These are phyloP conservation scores for Tinea trinotella DNA, from an alignment of 2,888 invertebrate genomes.

Conservation along the genomic window DNA sequence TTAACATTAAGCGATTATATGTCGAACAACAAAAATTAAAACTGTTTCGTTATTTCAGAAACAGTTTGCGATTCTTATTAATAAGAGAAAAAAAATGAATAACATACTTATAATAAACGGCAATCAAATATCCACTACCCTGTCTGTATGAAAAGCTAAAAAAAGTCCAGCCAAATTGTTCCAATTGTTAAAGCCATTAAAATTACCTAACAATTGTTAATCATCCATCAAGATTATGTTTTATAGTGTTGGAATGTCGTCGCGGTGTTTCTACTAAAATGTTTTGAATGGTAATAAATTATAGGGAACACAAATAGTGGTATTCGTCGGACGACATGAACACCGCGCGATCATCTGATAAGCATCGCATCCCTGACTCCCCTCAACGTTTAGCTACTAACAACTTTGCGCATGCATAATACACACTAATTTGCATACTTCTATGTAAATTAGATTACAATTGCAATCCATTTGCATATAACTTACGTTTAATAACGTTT, in stretches of 20 bases:
- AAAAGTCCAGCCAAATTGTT: not conserved
- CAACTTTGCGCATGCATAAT: not conserved
- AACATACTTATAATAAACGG: too few species aligned
- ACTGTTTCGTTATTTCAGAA: too few species aligned
- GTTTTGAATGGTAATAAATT: conserved; percentile 60
- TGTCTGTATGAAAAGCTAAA: too few species aligned
- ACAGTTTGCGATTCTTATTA: too few species aligned
- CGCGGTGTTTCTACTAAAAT: conserved; percentile 19
- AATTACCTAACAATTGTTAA: conserved; percentile 4
- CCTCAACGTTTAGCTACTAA: conserved; percentile 6
- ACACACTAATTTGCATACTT: conserved; percentile 4
- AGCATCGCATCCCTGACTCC: conserved; percentile 21
- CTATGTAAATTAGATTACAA: conserved; percentile 7
- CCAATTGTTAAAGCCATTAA: conserved; percentile 1
- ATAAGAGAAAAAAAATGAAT: too few species aligned
- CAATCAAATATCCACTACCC: too few species aligned
- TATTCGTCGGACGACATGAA: conserved; percentile 48
- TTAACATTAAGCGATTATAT: too few species aligned
- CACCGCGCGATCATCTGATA: conserved; percentile 61
- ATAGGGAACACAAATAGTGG: conserved; percentile 65
- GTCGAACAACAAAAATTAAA: too few species aligned
- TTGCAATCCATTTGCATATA: not conserved
- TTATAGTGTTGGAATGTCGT: conserved; percentile 16
- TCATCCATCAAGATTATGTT: conserved; percentile 16
- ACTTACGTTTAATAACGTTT: not conserved